Evolutionary conservation across 2,797 vertebrate genomes (phyloP).

Genomic region (Mormyrus proboscirostris): DNA sequence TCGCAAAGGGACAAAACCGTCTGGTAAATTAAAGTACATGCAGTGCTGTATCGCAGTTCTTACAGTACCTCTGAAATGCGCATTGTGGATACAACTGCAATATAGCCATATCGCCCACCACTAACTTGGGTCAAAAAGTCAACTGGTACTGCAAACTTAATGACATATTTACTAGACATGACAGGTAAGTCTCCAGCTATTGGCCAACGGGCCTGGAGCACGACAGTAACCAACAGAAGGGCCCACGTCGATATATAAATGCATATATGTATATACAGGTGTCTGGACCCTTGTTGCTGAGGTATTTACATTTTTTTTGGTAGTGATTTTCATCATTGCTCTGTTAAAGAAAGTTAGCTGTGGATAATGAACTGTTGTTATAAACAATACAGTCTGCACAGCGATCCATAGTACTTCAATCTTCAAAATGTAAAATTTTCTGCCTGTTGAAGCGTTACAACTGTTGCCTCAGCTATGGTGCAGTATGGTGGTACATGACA

Average conservation of each 20-base stretch:
- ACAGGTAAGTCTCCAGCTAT: too few species aligned
- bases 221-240: background rate
- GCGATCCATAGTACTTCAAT: background rate
- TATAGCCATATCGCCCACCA: too few species aligned
- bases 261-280: background rate
- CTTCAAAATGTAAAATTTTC: background rate
- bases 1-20: too few species aligned
- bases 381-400: background rate
- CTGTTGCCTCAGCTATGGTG: background rate
- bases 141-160: too few species aligned
- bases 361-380: background rate
- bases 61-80: too few species aligned
- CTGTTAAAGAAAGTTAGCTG: background rate
- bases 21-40: too few species aligned
- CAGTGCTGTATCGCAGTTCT: too few species aligned
- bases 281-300: background rate
- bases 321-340: background rate
- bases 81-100: too few species aligned
- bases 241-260: background rate
- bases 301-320: background rate
- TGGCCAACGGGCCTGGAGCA: background rate
- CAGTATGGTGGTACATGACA: background rate
- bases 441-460: background rate
- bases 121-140: too few species aligned
- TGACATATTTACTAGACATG: too few species aligned